These are phyloP conservation scores for Aptenodytes forsteri DNA, from an alignment of 2,113 vertebrate species.

Conservation along the genomic window DNA sequence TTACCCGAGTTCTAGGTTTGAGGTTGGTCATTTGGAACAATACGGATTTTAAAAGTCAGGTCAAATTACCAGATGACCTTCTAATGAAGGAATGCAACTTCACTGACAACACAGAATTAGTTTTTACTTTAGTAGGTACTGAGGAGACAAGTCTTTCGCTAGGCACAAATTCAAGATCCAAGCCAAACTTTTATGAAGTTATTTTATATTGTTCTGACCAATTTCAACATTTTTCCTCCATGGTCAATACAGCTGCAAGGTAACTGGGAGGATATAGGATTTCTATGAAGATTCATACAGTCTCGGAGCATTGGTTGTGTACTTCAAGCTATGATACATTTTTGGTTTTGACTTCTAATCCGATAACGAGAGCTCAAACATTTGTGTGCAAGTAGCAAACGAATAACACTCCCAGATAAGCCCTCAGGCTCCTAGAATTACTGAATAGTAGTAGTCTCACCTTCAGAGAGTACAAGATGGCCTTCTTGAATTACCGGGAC, in stretches of 20 bases:
- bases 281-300: rapidly evolving
- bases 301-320: neutral
- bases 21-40: neutral
- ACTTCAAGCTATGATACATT: neutral
- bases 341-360: neutral
- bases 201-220: neutral
- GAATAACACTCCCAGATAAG: constrained; percentile 46
- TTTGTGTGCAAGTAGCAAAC: constrained; percentile 4
- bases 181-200: neutral
- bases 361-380: neutral
- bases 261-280: neutral
- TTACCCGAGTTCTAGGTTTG: neutral
- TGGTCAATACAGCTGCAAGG: neutral
- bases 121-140: neutral
- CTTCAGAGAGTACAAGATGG: neutral
- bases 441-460: neutral
- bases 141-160: neutral
- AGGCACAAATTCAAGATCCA: neutral
- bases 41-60: neutral
- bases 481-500: constrained; percentile 56
- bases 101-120: neutral
- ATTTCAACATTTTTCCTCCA: neutral
- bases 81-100: neutral
- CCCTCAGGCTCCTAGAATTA: constrained; percentile 48
- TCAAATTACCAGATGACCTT: neutral